phyloP scores from a whole-genome alignment of 2,888 invertebrate species.

The Neria commutata region DNA sequence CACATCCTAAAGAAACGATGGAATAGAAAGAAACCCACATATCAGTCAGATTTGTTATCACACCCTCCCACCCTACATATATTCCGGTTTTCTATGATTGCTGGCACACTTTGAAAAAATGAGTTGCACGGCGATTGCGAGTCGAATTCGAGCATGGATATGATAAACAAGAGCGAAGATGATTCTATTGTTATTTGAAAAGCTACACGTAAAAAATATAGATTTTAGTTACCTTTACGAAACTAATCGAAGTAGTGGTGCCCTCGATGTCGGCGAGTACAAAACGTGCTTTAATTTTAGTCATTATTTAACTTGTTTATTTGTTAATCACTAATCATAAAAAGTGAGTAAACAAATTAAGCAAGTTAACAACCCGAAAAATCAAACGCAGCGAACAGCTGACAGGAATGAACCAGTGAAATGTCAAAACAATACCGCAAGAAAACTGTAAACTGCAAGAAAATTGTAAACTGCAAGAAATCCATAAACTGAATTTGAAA shows the following conservation, averaged over 20 bases:
- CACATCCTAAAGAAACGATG: no score
- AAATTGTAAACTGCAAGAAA: not conserved
- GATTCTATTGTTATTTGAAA: not conserved
- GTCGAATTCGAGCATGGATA: no score
- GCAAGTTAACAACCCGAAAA: not conserved
- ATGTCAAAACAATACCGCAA: not conserved
- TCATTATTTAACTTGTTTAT: slow-evolving; percentile 26
- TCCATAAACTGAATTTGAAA: not conserved
- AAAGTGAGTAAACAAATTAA: no score
- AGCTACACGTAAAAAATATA: not conserved
- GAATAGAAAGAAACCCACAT: slow-evolving; percentile 32
- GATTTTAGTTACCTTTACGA: slow-evolving; percentile 66
- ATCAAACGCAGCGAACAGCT: not conserved
- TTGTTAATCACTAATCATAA: slow-evolving; percentile 18
- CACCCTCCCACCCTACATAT: no score
- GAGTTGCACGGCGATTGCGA: no score
- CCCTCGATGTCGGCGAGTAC: slow-evolving; percentile 75
- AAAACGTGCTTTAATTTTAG: slow-evolving; percentile 42
- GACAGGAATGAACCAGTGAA: not conserved
- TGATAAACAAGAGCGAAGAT: no score
- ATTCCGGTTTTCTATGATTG: no score
- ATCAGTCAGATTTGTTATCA: not conserved
- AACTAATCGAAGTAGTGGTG: slow-evolving; percentile 74
- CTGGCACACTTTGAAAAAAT: no score
- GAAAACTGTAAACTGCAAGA: not conserved